Evolutionary conservation across 2,888 invertebrate species (phyloP).

Genomic region (Epirrhoe tristata): DNA sequence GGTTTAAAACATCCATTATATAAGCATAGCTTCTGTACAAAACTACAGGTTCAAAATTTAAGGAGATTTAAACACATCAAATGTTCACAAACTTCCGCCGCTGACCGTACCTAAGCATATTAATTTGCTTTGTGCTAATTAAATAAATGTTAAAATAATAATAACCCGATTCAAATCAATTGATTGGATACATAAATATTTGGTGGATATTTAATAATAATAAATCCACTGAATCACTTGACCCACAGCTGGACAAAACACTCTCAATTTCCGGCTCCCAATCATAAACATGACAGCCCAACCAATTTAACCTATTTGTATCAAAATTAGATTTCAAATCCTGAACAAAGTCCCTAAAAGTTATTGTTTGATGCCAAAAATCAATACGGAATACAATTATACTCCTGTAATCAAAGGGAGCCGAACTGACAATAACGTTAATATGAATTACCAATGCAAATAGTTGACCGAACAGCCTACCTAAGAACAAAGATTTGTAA

Average conservation of each 20-base stretch:
- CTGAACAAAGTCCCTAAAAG: constrained; percentile 37
- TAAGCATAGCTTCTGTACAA: no score
- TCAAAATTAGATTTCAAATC: constrained; percentile 24
- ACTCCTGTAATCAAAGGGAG: constrained; percentile 65
- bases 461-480: constrained; percentile 66
- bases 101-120: no score
- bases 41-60: no score
- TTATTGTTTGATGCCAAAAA: constrained; percentile 61
- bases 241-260: not conserved
- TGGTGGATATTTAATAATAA: not conserved
- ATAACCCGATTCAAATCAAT: not conserved
- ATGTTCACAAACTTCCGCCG: no score
- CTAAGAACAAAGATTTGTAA: constrained; percentile 47
- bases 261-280: not conserved
- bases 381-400: constrained; percentile 68
- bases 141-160: not conserved
- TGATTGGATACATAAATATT: not conserved
- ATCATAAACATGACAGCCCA: constrained; percentile 4
- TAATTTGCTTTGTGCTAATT: not conserved
- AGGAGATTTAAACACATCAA: no score
- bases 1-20: not conserved
- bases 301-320: constrained; percentile 18
- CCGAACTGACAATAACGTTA: constrained; percentile 57
- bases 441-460: constrained; percentile 82
- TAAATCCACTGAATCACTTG: not conserved